These are phyloP conservation scores for Lepus townsendii DNA, from an alignment of 2,797 vertebrate species.

Conservation along the genomic window DNA sequence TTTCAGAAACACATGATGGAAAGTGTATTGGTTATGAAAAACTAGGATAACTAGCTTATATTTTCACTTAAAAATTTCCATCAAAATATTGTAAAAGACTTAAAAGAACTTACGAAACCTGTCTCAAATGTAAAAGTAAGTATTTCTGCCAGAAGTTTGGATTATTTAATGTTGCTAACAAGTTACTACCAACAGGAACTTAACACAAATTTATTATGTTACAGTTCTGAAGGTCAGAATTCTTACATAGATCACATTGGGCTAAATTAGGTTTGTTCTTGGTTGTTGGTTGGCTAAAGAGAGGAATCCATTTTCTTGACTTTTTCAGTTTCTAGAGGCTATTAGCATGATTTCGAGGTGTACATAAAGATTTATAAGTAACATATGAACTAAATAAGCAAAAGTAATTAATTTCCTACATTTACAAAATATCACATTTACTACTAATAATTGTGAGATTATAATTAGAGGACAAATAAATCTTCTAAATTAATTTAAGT, in stretches of 20 bases:
- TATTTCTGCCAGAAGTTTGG: background rate
- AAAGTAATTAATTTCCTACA: background rate
- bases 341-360: background rate
- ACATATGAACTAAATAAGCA: slow-evolving; percentile 40
- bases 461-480: slow-evolving; percentile 66
- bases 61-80: background rate
- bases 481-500: slow-evolving; percentile 71
- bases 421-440: background rate
- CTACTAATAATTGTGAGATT: slow-evolving; percentile 19
- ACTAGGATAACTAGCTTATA: background rate
- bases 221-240: background rate
- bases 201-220: background rate
- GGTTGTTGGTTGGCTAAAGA: background rate
- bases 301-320: background rate
- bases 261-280: background rate
- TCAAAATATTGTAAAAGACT: background rate
- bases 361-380: background rate
- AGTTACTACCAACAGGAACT: background rate
- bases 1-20: slow-evolving; percentile 2
- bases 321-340: background rate
- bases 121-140: background rate
- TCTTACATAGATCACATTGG: background rate
- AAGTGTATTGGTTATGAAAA: background rate
- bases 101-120: background rate
- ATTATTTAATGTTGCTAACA: background rate